Evolutionary conservation across 2,888 invertebrate species (phyloP), one percentile per base, ranked within the genome.

Genomic region (Suillia variegata): DNA sequence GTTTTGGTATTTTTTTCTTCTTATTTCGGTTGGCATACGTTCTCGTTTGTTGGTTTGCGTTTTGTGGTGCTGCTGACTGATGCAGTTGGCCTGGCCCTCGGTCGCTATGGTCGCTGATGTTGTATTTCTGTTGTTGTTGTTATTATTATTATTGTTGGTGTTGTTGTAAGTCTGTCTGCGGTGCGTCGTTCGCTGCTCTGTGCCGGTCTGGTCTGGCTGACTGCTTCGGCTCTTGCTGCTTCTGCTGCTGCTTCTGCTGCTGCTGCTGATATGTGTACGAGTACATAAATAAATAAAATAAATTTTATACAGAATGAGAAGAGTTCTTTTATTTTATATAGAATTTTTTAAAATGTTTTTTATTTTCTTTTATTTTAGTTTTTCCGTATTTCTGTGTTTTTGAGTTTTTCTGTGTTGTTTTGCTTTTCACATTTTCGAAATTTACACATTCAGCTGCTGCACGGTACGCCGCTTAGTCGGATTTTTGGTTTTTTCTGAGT

Each of bases 321-420:
- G n/a, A n/a, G 12, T 56, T 56, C 24, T 21, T 48, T 20, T 48
- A n/a, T n/a, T n/a, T n/a, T n/a, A n/a, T n/a, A n/a, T n/a, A n/a
- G n/a, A n/a, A n/a, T n/a, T n/a, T n/a, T n/a, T n/a, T n/a, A n/a
- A n/a, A n/a, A n/a, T n/a, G n/a, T n/a, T n/a, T n/a, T n/a, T n/a
- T n/a, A n/a, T n/a, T n/a, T n/a, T n/a, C n/a, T n/a, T n/a, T n/a
- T n/a, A n/a, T n/a, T n/a, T n/a, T n/a, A n/a, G n/a, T n/a, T n/a
- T n/a, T n/a, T n/a, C n/a, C n/a, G n/a, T n/a, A n/a, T n/a, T 70
- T 69, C 70, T 70, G 70, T 63, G 70, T 70, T 70, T 71, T 69
- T 70, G 70, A 69, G 69, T n/a, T n/a, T n/a, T n/a, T n/a, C n/a
- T n/a, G n/a, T n/a, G n/a, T n/a, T n/a, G n/a, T n/a, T n/a, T n/a